Conservation (phyloP, 35 echinoderm and acorn worm genomes). For the Anneissia japonica region DNA sequence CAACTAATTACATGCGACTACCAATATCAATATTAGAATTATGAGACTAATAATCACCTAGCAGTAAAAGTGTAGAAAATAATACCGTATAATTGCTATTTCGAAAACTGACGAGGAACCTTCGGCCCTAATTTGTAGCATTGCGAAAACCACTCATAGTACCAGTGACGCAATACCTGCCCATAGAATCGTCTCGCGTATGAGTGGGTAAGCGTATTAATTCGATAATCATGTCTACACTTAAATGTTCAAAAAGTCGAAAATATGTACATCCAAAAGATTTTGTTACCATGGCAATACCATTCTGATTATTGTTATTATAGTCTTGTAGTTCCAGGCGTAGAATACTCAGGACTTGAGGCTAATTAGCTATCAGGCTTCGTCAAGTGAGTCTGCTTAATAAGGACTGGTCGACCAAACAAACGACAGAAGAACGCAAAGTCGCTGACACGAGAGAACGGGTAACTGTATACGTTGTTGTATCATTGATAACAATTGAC, state of each 20-base stretch:
- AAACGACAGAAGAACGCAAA: background rate
- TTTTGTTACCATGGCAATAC: background rate
- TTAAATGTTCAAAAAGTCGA: background rate
- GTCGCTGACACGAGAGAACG: background rate
- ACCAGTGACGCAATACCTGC: background rate
- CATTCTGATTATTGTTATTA: background rate
- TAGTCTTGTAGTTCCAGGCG: background rate
- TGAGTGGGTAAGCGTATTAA: background rate
- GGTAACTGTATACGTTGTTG: background rate
- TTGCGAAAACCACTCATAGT: background rate
- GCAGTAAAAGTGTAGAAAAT: background rate
- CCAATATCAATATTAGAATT: background rate
- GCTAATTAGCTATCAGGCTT: background rate
- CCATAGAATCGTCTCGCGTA: no score
- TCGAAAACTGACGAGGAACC: background rate
- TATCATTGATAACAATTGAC: background rate
- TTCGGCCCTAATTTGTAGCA: background rate
- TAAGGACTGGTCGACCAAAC: background rate
- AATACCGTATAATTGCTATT: background rate
- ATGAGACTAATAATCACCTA: background rate
- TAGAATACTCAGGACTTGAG: background rate
- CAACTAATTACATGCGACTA: background rate
- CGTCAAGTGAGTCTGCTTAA: background rate
- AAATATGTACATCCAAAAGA: background rate
- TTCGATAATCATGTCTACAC: background rate